phyloP scores from a whole-genome alignment of 2,888 invertebrate species.

The Stratiomys singularior region DNA sequence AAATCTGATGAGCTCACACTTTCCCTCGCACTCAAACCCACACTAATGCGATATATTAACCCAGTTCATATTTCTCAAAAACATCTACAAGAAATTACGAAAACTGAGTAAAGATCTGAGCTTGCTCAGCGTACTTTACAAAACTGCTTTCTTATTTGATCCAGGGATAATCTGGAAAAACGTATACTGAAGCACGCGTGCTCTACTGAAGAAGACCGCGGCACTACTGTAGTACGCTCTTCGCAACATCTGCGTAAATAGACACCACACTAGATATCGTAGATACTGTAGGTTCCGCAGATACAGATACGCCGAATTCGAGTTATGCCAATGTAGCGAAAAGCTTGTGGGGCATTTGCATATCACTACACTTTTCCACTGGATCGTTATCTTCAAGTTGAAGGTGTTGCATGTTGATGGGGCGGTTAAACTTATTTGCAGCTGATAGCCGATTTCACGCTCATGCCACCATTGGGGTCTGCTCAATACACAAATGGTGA shows the following conservation, averaged over 20 bases:
- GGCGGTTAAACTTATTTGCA: background rate
- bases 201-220: conserved; percentile 19
- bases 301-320: conserved; percentile 24
- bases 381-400: background rate
- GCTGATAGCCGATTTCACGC: too few relatives aligned
- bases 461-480: background rate
- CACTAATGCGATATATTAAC: background rate
- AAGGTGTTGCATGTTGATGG: background rate
- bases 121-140: too few relatives aligned
- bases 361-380: conserved; percentile 2
- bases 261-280: background rate
- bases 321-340: background rate
- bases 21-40: background rate
- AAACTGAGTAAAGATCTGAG: too few relatives aligned
- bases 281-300: background rate
- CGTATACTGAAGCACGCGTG: conserved; percentile 57
- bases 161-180: conserved; percentile 8
- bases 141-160: background rate
- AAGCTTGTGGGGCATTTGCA: conserved; percentile 7
- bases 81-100: background rate
- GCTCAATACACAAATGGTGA: background rate
- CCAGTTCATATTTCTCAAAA: background rate
- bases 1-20: background rate
- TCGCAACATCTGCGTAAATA: conserved; percentile 21
- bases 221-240: background rate